phyloP scores from a whole-genome alignment of 2,888 invertebrate species.

The Chrysotoxum bicinctum region DNA sequence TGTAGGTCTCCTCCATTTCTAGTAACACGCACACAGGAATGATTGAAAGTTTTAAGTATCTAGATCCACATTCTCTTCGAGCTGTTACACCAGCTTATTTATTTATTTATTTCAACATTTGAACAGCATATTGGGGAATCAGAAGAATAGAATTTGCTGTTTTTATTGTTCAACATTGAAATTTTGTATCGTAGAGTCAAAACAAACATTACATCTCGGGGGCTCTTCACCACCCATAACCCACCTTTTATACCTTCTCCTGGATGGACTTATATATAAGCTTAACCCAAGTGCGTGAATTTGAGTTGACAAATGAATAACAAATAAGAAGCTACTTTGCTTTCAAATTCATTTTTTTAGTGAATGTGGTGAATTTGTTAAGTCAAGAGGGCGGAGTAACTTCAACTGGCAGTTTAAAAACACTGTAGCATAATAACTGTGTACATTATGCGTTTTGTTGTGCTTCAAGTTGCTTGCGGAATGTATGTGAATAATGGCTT shows the following conservation, averaged over 20 bases:
- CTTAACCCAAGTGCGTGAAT: constrained; percentile 60
- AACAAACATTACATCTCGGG: too few species aligned
- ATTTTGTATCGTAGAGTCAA: too few species aligned
- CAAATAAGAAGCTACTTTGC: background rate
- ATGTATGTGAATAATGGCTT: too few species aligned
- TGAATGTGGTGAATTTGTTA: background rate
- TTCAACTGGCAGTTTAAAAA: constrained; percentile 54
- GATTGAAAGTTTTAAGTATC: too few species aligned
- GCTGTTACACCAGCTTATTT: too few species aligned
- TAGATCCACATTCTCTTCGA: too few species aligned
- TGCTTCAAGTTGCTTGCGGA: background rate
- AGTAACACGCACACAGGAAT: too few species aligned
- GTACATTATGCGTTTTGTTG: constrained; percentile 51
- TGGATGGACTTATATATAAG: constrained; percentile 1
- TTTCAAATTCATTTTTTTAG: constrained; percentile 1
- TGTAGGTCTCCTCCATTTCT: too few species aligned
- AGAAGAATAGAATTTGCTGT: too few species aligned
- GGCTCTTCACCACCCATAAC: background rate
- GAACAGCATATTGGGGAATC: too few species aligned
- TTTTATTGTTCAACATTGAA: too few species aligned
- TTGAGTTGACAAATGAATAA: constrained; percentile 63
- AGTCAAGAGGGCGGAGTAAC: constrained; percentile 45
- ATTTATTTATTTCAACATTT: too few species aligned
- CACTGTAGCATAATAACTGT: constrained; percentile 52
- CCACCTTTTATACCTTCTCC: background rate